Evolutionary conservation across 2,888 invertebrate species (phyloP).

Genomic region (Therioaphis trifolii): DNA sequence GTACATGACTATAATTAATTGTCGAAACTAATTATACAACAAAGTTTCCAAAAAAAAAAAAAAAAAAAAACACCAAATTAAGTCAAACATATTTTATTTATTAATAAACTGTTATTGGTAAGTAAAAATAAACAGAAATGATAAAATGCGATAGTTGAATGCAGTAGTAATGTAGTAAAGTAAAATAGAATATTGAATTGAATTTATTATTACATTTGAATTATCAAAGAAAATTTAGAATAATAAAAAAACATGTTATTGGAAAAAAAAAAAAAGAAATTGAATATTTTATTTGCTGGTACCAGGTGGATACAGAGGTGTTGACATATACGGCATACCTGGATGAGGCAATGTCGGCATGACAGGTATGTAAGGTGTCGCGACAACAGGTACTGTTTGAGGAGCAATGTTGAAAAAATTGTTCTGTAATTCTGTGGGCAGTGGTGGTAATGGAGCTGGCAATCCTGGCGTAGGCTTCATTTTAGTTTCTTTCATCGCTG

Average conservation of each 20-base stretch:
- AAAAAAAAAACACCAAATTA: not conserved
- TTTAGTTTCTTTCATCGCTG: slow-evolving; percentile 72
- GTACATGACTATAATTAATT: too few relatives aligned
- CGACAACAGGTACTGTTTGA: slow-evolving; percentile 46
- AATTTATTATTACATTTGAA: not conserved
- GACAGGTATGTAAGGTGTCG: slow-evolving; percentile 47
- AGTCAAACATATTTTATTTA: not conserved
- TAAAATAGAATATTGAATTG: not conserved
- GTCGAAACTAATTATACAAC: too few relatives aligned
- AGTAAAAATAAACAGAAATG: not conserved
- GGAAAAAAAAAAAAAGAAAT: not conserved
- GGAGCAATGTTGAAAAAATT: slow-evolving; percentile 77
- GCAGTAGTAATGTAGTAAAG: too few relatives aligned
- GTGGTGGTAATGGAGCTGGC: slow-evolving; percentile 77
- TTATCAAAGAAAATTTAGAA: not conserved
- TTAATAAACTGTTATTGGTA: not conserved
- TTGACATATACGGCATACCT: slow-evolving; percentile 44
- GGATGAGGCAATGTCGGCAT: slow-evolving; percentile 57
- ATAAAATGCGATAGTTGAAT: not conserved
- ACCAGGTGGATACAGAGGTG: slow-evolving; percentile 44
- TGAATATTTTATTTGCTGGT: slow-evolving; percentile 45
- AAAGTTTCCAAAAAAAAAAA: too few relatives aligned
- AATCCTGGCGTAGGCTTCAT: slow-evolving; percentile 83
- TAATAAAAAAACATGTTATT: not conserved
- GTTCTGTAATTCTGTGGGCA: slow-evolving; percentile 73